Evolutionary conservation across 2,797 vertebrate species (phyloP).

Genomic region (Micropoecilia bifurca): DNA sequence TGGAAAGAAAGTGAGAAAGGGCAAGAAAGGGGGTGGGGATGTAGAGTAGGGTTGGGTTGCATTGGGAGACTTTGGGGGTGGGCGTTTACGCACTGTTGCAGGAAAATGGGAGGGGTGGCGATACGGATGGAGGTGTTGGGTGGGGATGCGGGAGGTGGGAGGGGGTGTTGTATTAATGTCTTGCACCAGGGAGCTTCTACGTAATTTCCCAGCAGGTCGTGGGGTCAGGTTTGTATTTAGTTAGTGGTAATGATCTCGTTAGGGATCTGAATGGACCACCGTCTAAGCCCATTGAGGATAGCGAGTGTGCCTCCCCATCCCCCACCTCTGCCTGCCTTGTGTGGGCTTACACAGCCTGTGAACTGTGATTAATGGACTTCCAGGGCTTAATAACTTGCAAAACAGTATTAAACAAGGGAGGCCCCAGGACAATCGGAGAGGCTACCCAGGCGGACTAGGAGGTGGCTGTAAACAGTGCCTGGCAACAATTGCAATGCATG

Average conservation of each 20-base stretch:
- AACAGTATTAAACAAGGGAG: constrained; percentile 93
- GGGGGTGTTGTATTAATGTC: constrained; percentile 83
- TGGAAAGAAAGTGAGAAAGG: constrained; percentile 84
- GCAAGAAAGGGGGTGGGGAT: constrained; percentile 61
- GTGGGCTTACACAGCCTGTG: constrained; percentile 90
- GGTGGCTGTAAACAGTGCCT: constrained; percentile 87
- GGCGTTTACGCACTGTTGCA: constrained; percentile 78
- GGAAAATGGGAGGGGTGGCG: constrained; percentile 70
- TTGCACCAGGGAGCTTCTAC: constrained; percentile 82
- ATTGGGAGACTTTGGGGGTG: constrained; percentile 73
- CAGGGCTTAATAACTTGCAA: constrained; percentile 94
- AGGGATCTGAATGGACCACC: constrained; percentile 89
- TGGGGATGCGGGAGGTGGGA: constrained; percentile 21
- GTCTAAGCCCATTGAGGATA: constrained; percentile 89
- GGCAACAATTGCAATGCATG: constrained; percentile 87
- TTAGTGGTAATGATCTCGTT: constrained; percentile 92
- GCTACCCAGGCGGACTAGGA: constrained; percentile 85
- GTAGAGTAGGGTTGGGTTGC: constrained; percentile 63
- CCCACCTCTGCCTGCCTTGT: constrained; percentile 86
- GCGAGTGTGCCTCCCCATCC: constrained; percentile 87
- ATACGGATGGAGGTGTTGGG: constrained; percentile 10
- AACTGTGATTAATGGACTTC: constrained; percentile 96
- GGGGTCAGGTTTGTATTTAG: constrained; percentile 94
- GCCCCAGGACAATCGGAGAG: constrained; percentile 86
- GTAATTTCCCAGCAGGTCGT: constrained; percentile 88